A percentile compares a stretch with the other conserved stretches of the same genome.
phyloP scores from a whole-genome alignment of 2,113 vertebrate species.

The Aegithalos caudatus region DNA sequence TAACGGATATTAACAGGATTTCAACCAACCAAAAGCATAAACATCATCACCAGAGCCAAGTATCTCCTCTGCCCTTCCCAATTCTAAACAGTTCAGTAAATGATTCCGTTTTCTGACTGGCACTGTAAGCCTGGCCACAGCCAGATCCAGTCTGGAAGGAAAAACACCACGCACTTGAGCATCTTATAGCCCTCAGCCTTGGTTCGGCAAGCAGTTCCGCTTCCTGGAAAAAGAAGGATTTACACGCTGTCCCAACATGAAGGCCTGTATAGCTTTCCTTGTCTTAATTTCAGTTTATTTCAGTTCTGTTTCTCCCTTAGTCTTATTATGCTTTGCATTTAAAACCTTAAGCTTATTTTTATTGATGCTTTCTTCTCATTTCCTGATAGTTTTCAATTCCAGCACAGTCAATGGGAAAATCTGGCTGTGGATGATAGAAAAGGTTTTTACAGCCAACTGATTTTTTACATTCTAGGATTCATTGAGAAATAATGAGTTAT shows the following conservation, averaged over 20 bases:
- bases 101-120: not conserved
- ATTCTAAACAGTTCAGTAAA: not conserved
- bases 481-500: not conserved
- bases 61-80: not conserved
- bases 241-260: not conserved
- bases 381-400: not conserved
- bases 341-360: not conserved
- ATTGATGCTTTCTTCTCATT: not conserved
- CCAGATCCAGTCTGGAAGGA: not conserved
- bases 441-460: not conserved
- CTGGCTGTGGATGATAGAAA: fast-evolving
- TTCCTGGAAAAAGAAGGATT: not conserved
- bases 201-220: not conserved
- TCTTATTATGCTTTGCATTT: not conserved
- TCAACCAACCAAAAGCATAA: not conserved
- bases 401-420: not conserved
- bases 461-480: not conserved
- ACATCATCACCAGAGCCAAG: fast-evolving
- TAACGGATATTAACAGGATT: not conserved
- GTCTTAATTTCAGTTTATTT: not conserved
- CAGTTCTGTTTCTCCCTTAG: not conserved
- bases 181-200: not conserved
- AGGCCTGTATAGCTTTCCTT: not conserved
- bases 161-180: not conserved
- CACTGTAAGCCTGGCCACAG: not conserved